phyloP scores from a whole-genome alignment of 1,140 invertebrate species.

The Zaprionus davidi region DNA sequence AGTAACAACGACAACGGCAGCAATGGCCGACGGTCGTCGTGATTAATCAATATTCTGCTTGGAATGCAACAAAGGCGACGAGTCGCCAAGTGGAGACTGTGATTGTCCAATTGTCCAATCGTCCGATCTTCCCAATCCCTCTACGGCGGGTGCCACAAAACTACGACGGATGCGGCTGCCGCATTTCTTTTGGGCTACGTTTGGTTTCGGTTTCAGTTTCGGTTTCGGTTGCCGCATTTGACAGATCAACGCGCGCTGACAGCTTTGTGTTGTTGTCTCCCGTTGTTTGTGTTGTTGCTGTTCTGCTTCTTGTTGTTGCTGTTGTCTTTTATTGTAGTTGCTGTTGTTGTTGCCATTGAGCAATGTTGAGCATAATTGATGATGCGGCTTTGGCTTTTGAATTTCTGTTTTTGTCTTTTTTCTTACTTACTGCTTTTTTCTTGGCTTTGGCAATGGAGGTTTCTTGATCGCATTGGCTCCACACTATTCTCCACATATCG shows the following conservation, averaged over 20 bases:
- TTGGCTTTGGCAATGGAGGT: slow-evolving; percentile 62
- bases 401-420: slow-evolving; percentile 43
- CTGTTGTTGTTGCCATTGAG: slow-evolving; percentile 56
- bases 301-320: slow-evolving; percentile 33
- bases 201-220: slow-evolving; percentile 28
- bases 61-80: slow-evolving; percentile 75
- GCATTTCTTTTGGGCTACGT: slow-evolving; percentile 65
- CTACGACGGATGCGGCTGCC: slow-evolving; percentile 46
- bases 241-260: slow-evolving; percentile 81
- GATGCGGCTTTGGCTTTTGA: slow-evolving; percentile 80
- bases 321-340: slow-evolving; percentile 4
- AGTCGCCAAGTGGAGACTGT: slow-evolving; percentile 59
- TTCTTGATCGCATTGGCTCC: slow-evolving; percentile 78
- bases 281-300: slow-evolving; percentile 42
- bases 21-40: slow-evolving; percentile 62
- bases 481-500: slow-evolving; percentile 55
- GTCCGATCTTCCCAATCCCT: neutral
- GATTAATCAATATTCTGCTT: slow-evolving; percentile 81
- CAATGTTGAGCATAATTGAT: slow-evolving; percentile 81
- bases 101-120: neutral
- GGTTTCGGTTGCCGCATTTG: slow-evolving; percentile 66
- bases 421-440: slow-evolving; percentile 6
- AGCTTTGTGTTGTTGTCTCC: slow-evolving; percentile 63
- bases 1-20: slow-evolving; percentile 24
- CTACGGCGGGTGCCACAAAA: slow-evolving; percentile 35